These are phyloP conservation scores for Isurus oxyrinchus DNA, from an alignment of 2,113 vertebrate species.

Conservation along the genomic window DNA sequence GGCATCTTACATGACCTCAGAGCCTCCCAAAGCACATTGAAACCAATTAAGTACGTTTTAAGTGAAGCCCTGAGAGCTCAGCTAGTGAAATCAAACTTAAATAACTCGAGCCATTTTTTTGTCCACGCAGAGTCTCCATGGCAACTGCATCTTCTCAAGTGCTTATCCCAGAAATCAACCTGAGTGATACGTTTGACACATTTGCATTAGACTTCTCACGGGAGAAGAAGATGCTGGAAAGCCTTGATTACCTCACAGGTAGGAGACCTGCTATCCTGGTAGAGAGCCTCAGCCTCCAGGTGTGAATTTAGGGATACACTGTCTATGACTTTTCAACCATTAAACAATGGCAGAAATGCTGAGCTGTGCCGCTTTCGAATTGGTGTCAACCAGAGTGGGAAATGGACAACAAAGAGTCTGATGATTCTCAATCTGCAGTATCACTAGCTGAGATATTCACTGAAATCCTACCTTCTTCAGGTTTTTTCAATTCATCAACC, in stretches of 20 bases:
- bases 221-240: slow-evolving; percentile 95
- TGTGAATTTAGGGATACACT: neutral
- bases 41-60: neutral
- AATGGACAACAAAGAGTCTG: neutral
- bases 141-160: slow-evolving; percentile 94
- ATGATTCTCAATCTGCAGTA: neutral
- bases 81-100: neutral
- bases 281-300: neutral
- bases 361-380: neutral
- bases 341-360: neutral
- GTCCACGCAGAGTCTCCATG: slow-evolving; percentile 83
- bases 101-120: neutral
- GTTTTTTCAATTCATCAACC: neutral
- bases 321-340: neutral
- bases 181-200: slow-evolving; percentile 92
- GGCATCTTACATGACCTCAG: neutral
- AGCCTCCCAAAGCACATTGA: neutral
- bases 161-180: slow-evolving; percentile 94
- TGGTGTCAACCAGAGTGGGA: neutral
- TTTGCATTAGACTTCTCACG: slow-evolving; percentile 92
- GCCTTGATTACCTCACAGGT: slow-evolving; percentile 97
- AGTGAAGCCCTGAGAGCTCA: neutral
- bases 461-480: neutral
- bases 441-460: neutral
- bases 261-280: slow-evolving; percentile 42